These are phyloP conservation scores for Lepus oiostolus DNA, from an alignment of 2,797 vertebrate species.

Conservation along the genomic window DNA sequence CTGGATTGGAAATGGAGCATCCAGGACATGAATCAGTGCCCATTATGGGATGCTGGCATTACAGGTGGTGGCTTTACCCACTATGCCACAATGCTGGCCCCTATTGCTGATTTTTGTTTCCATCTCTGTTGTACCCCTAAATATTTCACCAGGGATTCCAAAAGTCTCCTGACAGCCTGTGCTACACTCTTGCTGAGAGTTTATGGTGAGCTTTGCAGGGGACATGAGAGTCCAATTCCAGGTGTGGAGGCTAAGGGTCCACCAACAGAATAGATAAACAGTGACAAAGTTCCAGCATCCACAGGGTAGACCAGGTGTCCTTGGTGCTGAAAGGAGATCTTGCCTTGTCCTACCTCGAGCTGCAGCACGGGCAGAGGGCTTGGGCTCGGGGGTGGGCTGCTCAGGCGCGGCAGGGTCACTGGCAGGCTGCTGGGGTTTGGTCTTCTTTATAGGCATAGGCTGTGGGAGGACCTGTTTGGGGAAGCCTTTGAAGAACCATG, in stretches of 20 bases:
- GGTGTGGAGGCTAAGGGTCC: neutral
- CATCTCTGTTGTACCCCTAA: neutral
- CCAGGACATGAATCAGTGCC: no score
- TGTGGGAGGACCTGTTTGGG: conserved; percentile 93
- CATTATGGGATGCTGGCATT: no score
- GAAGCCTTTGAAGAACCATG: conserved; percentile 98
- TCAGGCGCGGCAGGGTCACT: conserved; percentile 70
- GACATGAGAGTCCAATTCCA: neutral
- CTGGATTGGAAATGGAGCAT: no score
- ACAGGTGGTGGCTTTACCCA: no score
- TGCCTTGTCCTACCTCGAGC: conserved; percentile 83
- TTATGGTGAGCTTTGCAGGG: accelerated
- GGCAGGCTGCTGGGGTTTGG: conserved; percentile 80
- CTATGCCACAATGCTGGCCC: neutral
- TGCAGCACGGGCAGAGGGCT: conserved; percentile 79
- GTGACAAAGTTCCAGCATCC: accelerated
- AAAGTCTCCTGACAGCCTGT: neutral
- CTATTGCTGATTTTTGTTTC: conserved; percentile 5
- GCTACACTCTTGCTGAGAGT: neutral
- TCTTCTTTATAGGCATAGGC: conserved; percentile 91
- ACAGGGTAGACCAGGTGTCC: conserved; percentile 38
- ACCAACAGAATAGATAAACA: neutral
- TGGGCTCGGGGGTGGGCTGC: conserved; percentile 79
- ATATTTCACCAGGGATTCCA: neutral
- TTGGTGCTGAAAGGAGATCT: neutral